Conservation (phyloP, 1,140 invertebrate genomes). For the Neodiprion lecontei region DNA sequence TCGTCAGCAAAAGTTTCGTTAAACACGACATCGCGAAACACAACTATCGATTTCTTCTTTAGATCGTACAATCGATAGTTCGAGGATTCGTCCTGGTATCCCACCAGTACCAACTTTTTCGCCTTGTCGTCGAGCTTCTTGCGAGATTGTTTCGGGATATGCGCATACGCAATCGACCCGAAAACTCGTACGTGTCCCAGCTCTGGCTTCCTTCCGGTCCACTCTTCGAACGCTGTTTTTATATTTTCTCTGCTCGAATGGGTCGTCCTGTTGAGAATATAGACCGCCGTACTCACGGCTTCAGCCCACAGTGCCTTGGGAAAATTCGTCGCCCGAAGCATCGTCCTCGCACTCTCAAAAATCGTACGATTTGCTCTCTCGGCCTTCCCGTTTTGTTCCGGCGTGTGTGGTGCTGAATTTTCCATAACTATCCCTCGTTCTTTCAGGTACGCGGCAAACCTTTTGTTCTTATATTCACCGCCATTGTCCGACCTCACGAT, state of each 20-base stretch:
- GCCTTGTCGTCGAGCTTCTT: constrained; percentile 29
- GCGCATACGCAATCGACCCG: constrained; percentile 26
- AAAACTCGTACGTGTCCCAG: constrained; percentile 31
- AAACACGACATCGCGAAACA: constrained; percentile 25
- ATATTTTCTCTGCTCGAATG: constrained; percentile 9
- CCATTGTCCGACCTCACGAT: too few relatives aligned
- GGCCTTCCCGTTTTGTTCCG: background rate
- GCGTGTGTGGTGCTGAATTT: background rate
- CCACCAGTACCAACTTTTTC: constrained; percentile 32
- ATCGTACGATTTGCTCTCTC: background rate
- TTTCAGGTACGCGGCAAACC: too few relatives aligned
- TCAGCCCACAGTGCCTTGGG: constrained; percentile 41
- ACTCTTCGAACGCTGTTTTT: constrained; percentile 34
- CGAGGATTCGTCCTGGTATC: constrained; percentile 27
- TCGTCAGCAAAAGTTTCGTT: constrained; percentile 17
- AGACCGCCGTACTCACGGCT: constrained; percentile 41
- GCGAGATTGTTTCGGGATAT: constrained; percentile 24
- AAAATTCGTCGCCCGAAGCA: background rate
- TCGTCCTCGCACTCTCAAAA: background rate
- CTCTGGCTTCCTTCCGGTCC: constrained; percentile 26
- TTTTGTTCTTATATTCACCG: too few relatives aligned
- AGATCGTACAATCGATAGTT: constrained; percentile 25
- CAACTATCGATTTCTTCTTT: constrained; percentile 18
- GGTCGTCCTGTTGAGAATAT: constrained; percentile 40
- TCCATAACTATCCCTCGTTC: background rate